phyloP scores from a whole-genome alignment of 2,888 invertebrate genomes.

The Caenorhabditis virilis region DNA sequence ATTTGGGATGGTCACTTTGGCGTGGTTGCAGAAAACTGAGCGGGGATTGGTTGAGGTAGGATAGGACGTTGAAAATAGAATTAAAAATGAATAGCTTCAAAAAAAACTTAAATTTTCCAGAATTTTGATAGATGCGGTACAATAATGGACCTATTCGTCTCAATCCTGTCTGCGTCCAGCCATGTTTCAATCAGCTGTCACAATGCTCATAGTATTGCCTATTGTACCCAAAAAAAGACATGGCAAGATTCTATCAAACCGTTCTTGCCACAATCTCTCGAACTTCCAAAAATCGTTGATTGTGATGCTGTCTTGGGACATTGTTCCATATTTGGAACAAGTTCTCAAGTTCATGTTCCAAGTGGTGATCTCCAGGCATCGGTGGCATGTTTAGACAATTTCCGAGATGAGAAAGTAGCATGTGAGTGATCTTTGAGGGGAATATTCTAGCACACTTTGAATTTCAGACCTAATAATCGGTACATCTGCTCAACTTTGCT shows the following conservation, averaged over 20 bases:
- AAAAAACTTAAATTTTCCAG: conserved; percentile 7
- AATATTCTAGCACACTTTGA: background rate
- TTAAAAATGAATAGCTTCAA: background rate
- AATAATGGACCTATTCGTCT: conserved; percentile 40
- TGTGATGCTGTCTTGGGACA: too few species aligned
- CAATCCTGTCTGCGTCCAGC: conserved; percentile 4
- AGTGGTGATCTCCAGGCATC: conserved; percentile 45
- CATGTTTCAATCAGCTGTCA: conserved; percentile 26
- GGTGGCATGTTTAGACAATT: conserved; percentile 26
- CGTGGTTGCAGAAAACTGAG: conserved; percentile 9
- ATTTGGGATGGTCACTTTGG: conserved; percentile 30
- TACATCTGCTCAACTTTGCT: conserved; percentile 46
- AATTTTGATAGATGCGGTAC: conserved; percentile 36
- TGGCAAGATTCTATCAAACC: conserved; percentile 1
- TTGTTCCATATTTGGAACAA: too few species aligned
- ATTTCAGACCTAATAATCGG: conserved; percentile 41
- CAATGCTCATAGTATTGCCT: conserved; percentile 41
- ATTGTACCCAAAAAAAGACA: conserved; percentile 15
- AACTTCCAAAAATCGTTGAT: conserved; percentile 11
- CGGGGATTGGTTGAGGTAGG: background rate
- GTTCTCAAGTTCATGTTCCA: conserved; percentile 29
- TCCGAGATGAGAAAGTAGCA: conserved; percentile 10
- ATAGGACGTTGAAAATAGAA: background rate
- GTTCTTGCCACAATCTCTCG: background rate
- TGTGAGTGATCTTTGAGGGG: conserved; percentile 17